Conservation (phyloP, 2,888 invertebrate genomes). For the Phengaris arion region DNA sequence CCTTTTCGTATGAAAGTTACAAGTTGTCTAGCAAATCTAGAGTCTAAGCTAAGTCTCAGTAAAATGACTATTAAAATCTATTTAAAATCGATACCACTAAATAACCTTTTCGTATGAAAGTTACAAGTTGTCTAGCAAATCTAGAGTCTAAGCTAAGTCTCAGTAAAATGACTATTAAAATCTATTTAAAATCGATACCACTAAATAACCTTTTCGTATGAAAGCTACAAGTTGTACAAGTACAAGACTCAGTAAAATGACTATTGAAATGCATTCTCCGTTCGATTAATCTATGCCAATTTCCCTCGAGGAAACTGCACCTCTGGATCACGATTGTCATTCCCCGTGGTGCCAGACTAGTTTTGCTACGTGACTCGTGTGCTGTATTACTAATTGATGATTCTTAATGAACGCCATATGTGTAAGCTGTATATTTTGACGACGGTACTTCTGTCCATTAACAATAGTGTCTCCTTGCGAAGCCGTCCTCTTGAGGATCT, state of each 20-base stretch:
- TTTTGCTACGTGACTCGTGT: slow-evolving; percentile 25
- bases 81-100: neutral
- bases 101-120: neutral
- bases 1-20: neutral
- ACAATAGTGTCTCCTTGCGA: no score
- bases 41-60: slow-evolving; percentile 4
- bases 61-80: slow-evolving; percentile 22
- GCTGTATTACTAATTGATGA: slow-evolving; percentile 11
- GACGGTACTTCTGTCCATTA: no score
- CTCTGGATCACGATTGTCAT: slow-evolving; percentile 27
- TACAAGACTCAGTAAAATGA: slow-evolving; percentile 10
- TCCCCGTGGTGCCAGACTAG: slow-evolving; percentile 17
- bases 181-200: neutral
- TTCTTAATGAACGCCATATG: slow-evolving; percentile 12
- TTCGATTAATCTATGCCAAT: slow-evolving; percentile 26
- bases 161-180: no score
- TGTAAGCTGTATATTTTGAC: neutral
- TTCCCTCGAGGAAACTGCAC: slow-evolving; percentile 20
- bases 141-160: neutral
- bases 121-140: neutral
- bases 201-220: neutral
- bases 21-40: neutral
- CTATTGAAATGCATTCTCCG: slow-evolving; percentile 28
- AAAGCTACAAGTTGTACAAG: neutral
- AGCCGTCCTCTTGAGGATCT: no score